Evolutionary conservation across 2,888 invertebrate species (phyloP), one percentile per base, ranked within the genome.

Genomic region (Caenorhabditis sinica): DNA sequence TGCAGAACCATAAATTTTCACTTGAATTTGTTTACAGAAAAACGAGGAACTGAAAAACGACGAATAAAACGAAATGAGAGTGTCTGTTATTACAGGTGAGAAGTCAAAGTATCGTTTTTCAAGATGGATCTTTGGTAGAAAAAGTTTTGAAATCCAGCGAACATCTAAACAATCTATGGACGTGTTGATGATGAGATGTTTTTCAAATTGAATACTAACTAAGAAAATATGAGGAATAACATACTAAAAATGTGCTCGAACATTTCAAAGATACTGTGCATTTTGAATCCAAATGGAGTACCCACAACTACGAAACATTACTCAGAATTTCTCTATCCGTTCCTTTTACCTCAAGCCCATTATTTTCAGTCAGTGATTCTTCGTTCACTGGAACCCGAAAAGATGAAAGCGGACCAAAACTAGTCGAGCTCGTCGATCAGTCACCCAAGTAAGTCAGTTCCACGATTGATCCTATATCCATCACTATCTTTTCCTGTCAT

Each of bases 351-450:
- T 3, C 49, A 56, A 56, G 13, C 1, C 15, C 9, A 36, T 33
- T 30, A 49, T 28, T 79, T 86, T 73, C 87, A 73, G 87, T 91
- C 20, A 91, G 91, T 69, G 91, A 91, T 72, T 84, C 89, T 0
- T 87, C 84, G n/a, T 80, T 65, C 28, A 74, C 68, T 40, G 89
- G 88, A 49, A 83, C 76, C 9, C 82, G 85, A 17, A 58, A 68
- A 33, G 91, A 91, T 76, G 75, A 87, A 81, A 90, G 91, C 60
- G 91, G 91, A 4, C 90, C 91, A 11, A 53, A 63, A 30, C 80
- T 91, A 0, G 51, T 72, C 1, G 79, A 83, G 15, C 86, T 88
- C 25, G 58, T 90, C 15, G 36, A 66, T 28, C 45, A 68, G 25
- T 87, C 86, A 3, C 77, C 45, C 2, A 79, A 69, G 74, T 79